phyloP scores from a whole-genome alignment of 2,797 vertebrate genomes.

The Myotis planiceps region DNA sequence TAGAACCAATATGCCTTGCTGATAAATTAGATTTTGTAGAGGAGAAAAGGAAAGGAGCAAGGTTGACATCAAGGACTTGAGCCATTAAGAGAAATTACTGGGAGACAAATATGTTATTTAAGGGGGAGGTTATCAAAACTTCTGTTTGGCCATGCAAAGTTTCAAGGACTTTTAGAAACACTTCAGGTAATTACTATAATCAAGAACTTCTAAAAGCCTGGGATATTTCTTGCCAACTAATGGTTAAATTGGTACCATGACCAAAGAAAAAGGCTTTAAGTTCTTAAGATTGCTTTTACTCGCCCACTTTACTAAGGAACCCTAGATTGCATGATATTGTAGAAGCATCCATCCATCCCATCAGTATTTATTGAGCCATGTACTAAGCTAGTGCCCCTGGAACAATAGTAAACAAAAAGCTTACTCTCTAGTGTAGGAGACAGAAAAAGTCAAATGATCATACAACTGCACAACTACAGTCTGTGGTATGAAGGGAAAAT shows the following conservation, averaged over 20 bases:
- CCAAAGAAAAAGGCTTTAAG: not conserved
- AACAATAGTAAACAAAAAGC: not conserved
- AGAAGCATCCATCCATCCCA: not conserved
- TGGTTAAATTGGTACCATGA: not conserved
- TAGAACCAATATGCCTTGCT: not conserved
- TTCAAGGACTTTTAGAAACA: not conserved
- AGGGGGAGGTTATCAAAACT: not conserved
- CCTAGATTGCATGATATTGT: not conserved
- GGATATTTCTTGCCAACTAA: not conserved
- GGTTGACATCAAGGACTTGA: not conserved
- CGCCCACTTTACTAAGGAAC: not conserved
- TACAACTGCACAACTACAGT: not conserved
- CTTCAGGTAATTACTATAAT: not conserved
- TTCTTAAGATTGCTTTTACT: not conserved
- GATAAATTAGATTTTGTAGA: not conserved
- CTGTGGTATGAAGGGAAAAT: not conserved
- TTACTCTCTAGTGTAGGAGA: not conserved
- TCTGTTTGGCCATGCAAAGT: not conserved
- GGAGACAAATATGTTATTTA: not conserved
- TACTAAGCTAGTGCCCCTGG: not conserved
- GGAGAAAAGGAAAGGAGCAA: not conserved
- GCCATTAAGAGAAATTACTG: not conserved
- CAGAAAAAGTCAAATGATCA: not conserved
- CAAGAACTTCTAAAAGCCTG: not conserved
- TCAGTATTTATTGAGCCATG: not conserved